Conservation (phyloP, 2,888 invertebrate species). For the Megalurothrips usitatus region DNA sequence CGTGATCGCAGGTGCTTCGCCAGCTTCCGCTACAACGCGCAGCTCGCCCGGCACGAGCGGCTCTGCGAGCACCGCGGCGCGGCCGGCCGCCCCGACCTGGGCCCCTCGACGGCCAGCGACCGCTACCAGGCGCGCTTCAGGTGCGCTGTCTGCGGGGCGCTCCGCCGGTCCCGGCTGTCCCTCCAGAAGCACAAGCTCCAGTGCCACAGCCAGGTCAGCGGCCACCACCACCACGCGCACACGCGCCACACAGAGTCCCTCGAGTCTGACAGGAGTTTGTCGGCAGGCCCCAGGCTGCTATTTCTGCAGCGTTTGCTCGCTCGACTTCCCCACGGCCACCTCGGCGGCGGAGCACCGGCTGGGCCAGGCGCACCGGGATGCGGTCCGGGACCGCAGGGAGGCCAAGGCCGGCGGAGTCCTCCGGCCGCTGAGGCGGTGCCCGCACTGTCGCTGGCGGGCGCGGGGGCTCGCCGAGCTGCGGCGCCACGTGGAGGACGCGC, state of each 20-base stretch:
- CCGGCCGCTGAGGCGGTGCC: constrained; percentile 50
- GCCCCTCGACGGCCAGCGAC: neutral
- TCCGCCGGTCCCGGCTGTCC: constrained; percentile 42
- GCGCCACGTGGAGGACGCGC: constrained; percentile 56
- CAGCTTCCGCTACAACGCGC: neutral
- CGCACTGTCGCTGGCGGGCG: neutral
- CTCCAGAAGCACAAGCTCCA: constrained; percentile 60
- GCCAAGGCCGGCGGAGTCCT: constrained; percentile 55
- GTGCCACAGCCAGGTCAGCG: neutral
- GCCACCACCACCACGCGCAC: no score
- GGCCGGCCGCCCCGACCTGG: constrained; percentile 27
- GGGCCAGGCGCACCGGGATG: neutral
- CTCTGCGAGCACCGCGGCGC: constrained; percentile 25
- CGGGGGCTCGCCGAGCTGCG: constrained; percentile 34
- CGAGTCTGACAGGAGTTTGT: neutral
- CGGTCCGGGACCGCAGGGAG: constrained; percentile 51
- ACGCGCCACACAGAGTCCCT: neutral
- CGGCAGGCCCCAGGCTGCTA: constrained; percentile 43
- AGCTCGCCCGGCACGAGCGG: constrained; percentile 12
- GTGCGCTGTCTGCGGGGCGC: constrained; percentile 1
- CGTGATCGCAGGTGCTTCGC: neutral
- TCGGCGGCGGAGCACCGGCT: neutral
- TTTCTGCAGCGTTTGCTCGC: constrained; percentile 61
- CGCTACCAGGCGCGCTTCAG: constrained; percentile 27
- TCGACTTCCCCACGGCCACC: constrained; percentile 38